Conservation (phyloP, 2,888 invertebrate species). For the Drosophila mimetica region DNA sequence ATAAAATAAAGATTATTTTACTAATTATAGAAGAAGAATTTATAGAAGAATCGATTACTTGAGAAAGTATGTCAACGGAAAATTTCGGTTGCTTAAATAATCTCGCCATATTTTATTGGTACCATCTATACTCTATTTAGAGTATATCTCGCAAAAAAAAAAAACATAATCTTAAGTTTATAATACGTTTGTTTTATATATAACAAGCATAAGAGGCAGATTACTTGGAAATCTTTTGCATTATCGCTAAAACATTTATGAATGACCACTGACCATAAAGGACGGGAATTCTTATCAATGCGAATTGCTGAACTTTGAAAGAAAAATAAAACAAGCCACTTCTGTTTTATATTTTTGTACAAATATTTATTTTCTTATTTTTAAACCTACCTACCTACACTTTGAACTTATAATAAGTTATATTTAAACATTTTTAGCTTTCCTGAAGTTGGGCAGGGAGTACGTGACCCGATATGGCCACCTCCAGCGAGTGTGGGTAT, state of each 20-base stretch:
- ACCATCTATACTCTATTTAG: not conserved
- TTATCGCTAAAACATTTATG: constrained; percentile 12
- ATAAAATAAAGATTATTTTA: not conserved
- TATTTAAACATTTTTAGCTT: constrained; percentile 52
- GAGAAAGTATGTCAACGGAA: not conserved
- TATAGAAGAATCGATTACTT: not conserved
- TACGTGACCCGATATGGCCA: constrained; percentile 78
- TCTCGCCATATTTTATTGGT: not conserved
- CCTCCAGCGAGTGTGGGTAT: constrained; percentile 82
- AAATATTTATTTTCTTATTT: not conserved
- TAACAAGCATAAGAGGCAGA: constrained; percentile 8
- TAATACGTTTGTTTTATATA: not conserved
- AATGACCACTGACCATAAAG: not conserved
- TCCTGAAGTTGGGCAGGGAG: constrained; percentile 23
- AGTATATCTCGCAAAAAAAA: no score
- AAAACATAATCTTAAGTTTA: constrained; percentile 19
- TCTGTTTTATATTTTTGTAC: not conserved
- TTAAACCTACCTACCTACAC: not conserved
- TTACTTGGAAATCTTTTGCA: not conserved
- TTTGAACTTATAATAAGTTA: no score
- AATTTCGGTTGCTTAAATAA: not conserved
- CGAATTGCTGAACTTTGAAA: not conserved
- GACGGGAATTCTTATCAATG: not conserved
- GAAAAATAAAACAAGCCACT: not conserved
- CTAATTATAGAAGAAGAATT: no score